Conservation (phyloP, 2,888 invertebrate genomes). For the Trachelus iudaicus region DNA sequence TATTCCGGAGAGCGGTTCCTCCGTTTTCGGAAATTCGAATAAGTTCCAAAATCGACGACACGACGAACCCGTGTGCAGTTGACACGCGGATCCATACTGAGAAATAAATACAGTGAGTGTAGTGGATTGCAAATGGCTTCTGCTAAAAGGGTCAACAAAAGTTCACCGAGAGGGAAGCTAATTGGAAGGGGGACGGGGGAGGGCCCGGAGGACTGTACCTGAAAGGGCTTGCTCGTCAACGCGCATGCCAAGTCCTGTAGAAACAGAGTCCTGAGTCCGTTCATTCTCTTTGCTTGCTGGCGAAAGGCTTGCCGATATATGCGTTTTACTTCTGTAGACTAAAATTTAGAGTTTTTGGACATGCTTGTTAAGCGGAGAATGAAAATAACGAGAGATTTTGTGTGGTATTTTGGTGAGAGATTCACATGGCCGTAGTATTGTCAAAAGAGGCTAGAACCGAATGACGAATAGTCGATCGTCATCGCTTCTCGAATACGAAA, state of each 20-base stretch:
- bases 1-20: too few species aligned
- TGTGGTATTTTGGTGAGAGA: too few species aligned
- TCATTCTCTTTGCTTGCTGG: slow-evolving; percentile 14
- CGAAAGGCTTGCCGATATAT: too few species aligned
- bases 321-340: too few species aligned
- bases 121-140: neutral
- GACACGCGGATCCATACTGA: neutral
- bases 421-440: too few species aligned
- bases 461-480: too few species aligned
- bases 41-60: slow-evolving; percentile 29
- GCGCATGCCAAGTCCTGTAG: slow-evolving; percentile 12
- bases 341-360: too few species aligned
- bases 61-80: slow-evolving; percentile 7
- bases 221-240: slow-evolving; percentile 9
- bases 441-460: too few species aligned
- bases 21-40: too few species aligned
- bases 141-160: neutral
- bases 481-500: neutral
- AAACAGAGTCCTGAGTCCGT: slow-evolving; percentile 10
- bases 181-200: too few species aligned
- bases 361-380: too few species aligned
- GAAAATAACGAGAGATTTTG: too few species aligned
- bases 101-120: neutral
- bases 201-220: slow-evolving; percentile 7
- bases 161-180: neutral